phyloP scores from a whole-genome alignment of 2,888 invertebrate species.

The Catocala nupta region DNA sequence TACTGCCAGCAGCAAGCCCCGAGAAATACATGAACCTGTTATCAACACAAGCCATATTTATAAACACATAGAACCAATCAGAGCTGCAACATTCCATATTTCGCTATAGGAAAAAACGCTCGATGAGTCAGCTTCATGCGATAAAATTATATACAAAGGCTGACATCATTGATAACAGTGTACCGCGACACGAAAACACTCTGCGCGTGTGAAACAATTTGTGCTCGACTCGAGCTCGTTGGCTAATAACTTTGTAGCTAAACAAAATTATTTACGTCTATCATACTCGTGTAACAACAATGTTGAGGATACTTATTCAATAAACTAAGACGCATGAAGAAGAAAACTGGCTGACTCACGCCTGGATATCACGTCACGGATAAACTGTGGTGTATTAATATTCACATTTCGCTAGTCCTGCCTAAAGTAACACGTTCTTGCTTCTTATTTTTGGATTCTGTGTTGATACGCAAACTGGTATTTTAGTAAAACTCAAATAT shows the following conservation, averaged over 20 bases:
- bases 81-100: slow-evolving; percentile 15
- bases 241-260: slow-evolving; percentile 53
- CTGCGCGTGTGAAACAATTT: slow-evolving; percentile 41
- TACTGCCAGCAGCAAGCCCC: not conserved
- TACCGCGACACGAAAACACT: slow-evolving; percentile 45
- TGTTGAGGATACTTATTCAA: not conserved
- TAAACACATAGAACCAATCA: not conserved
- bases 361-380: no score
- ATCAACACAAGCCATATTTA: not conserved
- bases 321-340: not conserved
- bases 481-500: no score
- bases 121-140: slow-evolving; percentile 35
- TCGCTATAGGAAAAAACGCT: slow-evolving; percentile 21
- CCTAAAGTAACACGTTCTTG: no score
- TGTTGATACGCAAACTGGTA: no score
- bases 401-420: no score
- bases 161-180: slow-evolving; percentile 52
- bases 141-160: slow-evolving; percentile 45
- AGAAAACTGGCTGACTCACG: slow-evolving; percentile 1
- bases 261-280: slow-evolving; percentile 46
- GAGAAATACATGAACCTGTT: not conserved
- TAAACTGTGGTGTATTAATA: no score
- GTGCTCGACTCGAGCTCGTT: slow-evolving; percentile 46
- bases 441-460: no score
- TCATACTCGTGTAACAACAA: slow-evolving; percentile 26